These are phyloP conservation scores for Heterocephalus glaber DNA, from an alignment of 2,113 vertebrate species.

Conservation along the genomic window DNA sequence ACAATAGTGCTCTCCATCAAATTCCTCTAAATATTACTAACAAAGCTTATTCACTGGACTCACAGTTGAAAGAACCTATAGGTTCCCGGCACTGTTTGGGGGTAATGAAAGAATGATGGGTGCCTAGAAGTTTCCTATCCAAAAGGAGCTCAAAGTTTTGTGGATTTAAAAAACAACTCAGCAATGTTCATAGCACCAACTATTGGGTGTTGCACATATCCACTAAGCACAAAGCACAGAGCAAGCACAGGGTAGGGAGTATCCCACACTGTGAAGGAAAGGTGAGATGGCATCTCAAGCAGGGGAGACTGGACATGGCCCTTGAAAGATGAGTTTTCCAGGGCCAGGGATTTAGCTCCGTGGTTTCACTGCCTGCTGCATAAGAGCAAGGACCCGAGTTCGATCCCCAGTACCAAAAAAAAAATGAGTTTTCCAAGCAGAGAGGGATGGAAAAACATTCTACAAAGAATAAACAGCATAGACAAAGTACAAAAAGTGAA, in stretches of 20 bases:
- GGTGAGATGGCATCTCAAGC: neutral
- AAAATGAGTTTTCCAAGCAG: neutral
- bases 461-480: neutral
- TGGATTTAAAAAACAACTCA: neutral
- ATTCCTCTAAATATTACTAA: neutral
- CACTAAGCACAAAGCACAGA: neutral
- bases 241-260: neutral
- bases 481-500: neutral
- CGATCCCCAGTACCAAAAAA: too few relatives aligned
- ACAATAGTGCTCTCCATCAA: neutral
- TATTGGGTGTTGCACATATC: neutral
- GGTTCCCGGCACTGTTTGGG: neutral
- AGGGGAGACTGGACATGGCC: neutral
- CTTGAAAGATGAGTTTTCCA: neutral
- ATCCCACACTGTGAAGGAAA: neutral
- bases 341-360: too few relatives aligned
- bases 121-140: neutral
- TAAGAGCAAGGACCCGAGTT: too few relatives aligned
- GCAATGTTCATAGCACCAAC: neutral
- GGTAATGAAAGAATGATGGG: neutral
- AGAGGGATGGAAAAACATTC: neutral
- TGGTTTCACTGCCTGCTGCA: too few relatives aligned
- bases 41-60: neutral
- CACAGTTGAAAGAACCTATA: neutral
- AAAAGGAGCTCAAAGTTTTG: conserved; percentile 4